A percentile compares a stretch with the other conserved stretches of the same genome.
Conservation (phyloP, 2,888 invertebrate genomes). For the Copidosoma aretas region DNA sequence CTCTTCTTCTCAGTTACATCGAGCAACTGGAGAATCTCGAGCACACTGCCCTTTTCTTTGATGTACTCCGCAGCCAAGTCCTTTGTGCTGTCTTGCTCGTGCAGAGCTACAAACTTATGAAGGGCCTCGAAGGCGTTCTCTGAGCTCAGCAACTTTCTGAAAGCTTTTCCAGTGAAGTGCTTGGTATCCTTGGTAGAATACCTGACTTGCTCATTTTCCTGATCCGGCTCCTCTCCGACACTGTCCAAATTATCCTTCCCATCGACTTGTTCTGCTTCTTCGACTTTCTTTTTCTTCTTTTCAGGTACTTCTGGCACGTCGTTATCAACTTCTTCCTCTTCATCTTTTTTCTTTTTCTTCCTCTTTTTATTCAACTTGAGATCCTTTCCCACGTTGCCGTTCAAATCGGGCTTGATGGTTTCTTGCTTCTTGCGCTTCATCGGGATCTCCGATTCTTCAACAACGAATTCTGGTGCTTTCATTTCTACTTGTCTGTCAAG, state of each 20-base stretch:
- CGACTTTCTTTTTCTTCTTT: conserved; percentile 13
- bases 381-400: too few relatives aligned
- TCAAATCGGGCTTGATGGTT: too few relatives aligned
- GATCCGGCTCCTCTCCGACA: too few relatives aligned
- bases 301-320: not conserved
- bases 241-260: not conserved
- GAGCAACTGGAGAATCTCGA: conserved; percentile 73
- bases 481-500: too few relatives aligned
- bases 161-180: conserved; percentile 45
- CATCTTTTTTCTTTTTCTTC: conserved; percentile 2
- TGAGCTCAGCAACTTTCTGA: conserved; percentile 49
- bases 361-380: not conserved
- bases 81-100: conserved; percentile 64
- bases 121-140: conserved; percentile 57
- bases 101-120: conserved; percentile 70
- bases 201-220: too few relatives aligned
- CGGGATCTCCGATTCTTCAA: too few relatives aligned
- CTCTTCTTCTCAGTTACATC: conserved; percentile 70
- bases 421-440: too few relatives aligned
- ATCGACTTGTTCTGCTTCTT: conserved; percentile 10
- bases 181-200: too few relatives aligned
- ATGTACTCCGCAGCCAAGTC: conserved; percentile 71
- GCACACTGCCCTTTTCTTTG: conserved; percentile 70
- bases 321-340: not conserved
- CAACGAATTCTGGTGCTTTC: too few relatives aligned